Evolutionary conservation across 2,797 vertebrate genomes (phyloP).

Genomic region (Sardinella longiceps): DNA sequence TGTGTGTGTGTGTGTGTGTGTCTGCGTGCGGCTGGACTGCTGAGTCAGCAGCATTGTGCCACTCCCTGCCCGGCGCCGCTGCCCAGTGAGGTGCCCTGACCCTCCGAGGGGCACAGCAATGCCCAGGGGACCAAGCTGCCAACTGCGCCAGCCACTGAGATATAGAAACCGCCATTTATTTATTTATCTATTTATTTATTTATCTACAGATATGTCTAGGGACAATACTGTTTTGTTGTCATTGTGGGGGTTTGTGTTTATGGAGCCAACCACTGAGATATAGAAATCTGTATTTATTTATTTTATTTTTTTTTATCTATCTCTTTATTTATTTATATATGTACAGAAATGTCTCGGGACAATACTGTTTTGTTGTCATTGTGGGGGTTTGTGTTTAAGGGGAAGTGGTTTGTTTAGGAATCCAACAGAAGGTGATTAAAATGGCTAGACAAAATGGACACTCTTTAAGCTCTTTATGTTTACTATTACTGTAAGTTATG

Average conservation of each 20-base stretch:
- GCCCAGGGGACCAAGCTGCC: slow-evolving; percentile 19
- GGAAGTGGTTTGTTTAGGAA: too few species aligned
- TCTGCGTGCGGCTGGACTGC: not conserved
- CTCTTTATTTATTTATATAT: too few species aligned
- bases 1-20: not conserved
- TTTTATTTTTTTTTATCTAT: slow-evolving; percentile 55
- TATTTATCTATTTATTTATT: slow-evolving; percentile 50
- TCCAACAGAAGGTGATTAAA: not conserved
- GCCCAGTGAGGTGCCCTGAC: slow-evolving; percentile 17
- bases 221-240: not conserved
- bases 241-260: not conserved
- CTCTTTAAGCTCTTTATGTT: too few species aligned
- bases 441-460: not conserved
- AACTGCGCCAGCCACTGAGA: not conserved
- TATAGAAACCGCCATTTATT: slow-evolving; percentile 43
- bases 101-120: not conserved
- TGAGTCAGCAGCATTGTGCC: not conserved
- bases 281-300: too few species aligned
- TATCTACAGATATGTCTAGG: slow-evolving; percentile 42
- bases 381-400: too few species aligned
- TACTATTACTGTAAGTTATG: too few species aligned
- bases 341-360: too few species aligned
- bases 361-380: too few species aligned
- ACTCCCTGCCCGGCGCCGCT: not conserved
- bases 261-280: too few species aligned